Evolutionary conservation across 2,888 invertebrate genomes (phyloP).

Genomic region (Thumatha senex): DNA sequence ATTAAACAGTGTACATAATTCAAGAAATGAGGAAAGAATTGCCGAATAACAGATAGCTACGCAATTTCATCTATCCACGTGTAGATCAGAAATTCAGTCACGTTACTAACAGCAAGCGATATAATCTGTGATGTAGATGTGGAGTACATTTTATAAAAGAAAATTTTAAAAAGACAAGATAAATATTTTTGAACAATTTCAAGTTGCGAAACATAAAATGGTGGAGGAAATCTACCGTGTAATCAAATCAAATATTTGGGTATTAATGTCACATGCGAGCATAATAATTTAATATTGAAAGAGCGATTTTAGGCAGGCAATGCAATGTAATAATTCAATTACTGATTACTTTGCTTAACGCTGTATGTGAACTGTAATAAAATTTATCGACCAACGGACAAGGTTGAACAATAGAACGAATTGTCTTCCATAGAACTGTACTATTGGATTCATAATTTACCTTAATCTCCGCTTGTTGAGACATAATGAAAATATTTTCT

Average conservation of each 20-base stretch:
- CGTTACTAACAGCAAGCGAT: too few relatives aligned
- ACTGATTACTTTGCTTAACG: background rate
- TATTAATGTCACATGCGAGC: background rate
- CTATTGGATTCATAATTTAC: conserved; percentile 43
- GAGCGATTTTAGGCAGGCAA: background rate
- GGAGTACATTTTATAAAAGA: too few relatives aligned
- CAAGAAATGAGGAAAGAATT: too few relatives aligned
- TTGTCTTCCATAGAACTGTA: conserved; percentile 14
- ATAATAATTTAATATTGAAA: background rate
- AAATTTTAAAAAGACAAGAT: too few relatives aligned
- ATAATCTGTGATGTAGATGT: too few relatives aligned
- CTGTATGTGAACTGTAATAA: background rate
- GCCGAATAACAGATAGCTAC: too few relatives aligned
- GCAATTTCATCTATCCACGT: too few relatives aligned
- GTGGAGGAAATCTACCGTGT: conserved; percentile 27
- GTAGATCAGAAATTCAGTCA: too few relatives aligned
- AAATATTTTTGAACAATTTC: too few relatives aligned
- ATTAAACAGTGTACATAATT: background rate
- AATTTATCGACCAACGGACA: conserved; percentile 55
- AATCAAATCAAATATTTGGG: background rate
- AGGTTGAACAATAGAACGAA: conserved; percentile 67
- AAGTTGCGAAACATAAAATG: conserved; percentile 50
- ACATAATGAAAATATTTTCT: conserved; percentile 47
- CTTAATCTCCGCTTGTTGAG: conserved; percentile 63
- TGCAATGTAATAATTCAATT: too few relatives aligned